Evolutionary conservation across 2,113 vertebrate species (phyloP).

Genomic region (Lucifuga dentata): DNA sequence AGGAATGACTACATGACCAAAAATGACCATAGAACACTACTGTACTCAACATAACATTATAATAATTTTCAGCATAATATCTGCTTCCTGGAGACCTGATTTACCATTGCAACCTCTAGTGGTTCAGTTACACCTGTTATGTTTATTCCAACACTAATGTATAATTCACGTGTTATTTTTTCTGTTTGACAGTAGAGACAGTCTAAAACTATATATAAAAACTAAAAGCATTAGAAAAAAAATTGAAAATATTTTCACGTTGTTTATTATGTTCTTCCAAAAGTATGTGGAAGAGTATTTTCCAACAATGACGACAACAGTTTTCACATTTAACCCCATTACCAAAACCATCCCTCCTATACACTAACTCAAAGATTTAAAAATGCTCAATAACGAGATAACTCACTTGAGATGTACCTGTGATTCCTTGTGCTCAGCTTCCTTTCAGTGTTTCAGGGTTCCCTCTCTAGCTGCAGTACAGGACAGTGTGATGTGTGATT

Average conservation of each 20-base stretch:
- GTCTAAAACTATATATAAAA: too few species aligned
- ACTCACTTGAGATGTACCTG: slow-evolving; percentile 33
- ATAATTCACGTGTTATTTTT: too few species aligned
- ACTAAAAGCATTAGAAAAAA: too few species aligned
- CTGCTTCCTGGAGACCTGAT: background rate
- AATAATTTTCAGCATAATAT: background rate
- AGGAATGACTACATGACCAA: background rate
- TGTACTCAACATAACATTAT: background rate
- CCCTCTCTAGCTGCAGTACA: slow-evolving; percentile 5
- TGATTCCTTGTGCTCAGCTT: slow-evolving; percentile 20
- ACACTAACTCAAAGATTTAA: background rate
- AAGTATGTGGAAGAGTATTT: too few species aligned
- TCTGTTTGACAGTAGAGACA: too few species aligned
- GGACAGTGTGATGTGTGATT: slow-evolving; percentile 6
- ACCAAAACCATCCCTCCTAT: background rate
- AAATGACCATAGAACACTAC: background rate
- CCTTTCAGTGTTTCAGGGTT: background rate
- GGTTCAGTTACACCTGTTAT: too few species aligned
- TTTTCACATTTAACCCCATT: background rate
- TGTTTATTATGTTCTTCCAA: too few species aligned
- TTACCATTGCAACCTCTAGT: too few species aligned
- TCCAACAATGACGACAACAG: too few species aligned
- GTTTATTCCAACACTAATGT: too few species aligned
- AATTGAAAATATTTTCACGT: too few species aligned
- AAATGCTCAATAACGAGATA: background rate